Evolutionary conservation across 2,797 vertebrate species (phyloP).

Genomic region (Enteromius afrohamiltoni): DNA sequence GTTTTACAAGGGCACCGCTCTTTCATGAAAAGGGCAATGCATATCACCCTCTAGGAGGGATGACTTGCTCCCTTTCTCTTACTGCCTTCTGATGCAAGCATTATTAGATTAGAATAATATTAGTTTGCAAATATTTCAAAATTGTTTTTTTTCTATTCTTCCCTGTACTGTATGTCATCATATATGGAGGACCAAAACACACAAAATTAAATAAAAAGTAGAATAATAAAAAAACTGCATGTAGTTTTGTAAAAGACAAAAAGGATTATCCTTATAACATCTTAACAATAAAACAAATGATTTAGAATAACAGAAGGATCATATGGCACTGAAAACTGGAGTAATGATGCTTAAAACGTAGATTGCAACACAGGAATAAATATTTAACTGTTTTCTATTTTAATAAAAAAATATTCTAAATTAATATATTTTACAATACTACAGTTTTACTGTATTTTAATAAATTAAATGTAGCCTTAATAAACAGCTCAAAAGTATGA

Average conservation of each 20-base stretch:
- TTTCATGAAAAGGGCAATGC: slow-evolving; percentile 61
- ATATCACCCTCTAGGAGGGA: slow-evolving; percentile 29
- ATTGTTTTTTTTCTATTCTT: neutral
- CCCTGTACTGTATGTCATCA: neutral
- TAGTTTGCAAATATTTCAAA: neutral
- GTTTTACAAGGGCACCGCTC: slow-evolving; percentile 61
- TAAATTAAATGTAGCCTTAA: neutral
- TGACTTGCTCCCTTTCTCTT: neutral
- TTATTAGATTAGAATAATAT: slow-evolving; percentile 10
- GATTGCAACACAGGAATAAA: no score
- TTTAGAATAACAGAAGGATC: neutral
- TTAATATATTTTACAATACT: neutral
- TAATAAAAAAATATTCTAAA: no score
- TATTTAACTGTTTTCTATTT: no score
- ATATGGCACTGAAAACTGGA: neutral
- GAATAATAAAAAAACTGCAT: neutral
- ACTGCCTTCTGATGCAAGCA: neutral
- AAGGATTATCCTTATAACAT: neutral
- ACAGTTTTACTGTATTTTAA: neutral
- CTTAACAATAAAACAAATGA: neutral
- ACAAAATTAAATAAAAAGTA: neutral
- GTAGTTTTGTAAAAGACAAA: neutral
- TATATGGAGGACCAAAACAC: neutral
- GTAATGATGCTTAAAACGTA: neutral
- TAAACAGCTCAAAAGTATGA: neutral